Conservation (phyloP, 2,888 invertebrate species). For the Caenorhabditis japonica region DNA sequence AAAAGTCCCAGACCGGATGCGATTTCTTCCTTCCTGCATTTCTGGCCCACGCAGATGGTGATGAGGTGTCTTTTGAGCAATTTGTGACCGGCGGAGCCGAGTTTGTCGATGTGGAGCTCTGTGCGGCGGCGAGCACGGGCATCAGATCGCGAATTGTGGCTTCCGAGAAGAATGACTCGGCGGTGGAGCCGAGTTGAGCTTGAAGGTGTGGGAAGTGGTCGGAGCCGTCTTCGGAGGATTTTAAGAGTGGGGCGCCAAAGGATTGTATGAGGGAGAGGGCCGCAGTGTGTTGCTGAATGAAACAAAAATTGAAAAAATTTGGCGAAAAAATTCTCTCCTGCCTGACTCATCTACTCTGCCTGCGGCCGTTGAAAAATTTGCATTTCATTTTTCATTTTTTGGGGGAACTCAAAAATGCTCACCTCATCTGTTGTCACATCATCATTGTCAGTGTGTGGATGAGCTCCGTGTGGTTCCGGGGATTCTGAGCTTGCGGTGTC, state of each 20-base stretch:
- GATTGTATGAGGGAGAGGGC: constrained; percentile 39
- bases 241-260: constrained; percentile 23
- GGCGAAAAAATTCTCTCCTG: no score
- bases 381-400: constrained; percentile 12
- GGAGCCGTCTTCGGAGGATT: constrained; percentile 14
- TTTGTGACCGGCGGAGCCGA: constrained; percentile 1
- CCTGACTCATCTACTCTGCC: no score
- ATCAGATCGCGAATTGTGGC: constrained; percentile 48
- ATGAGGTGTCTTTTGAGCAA: constrained; percentile 18
- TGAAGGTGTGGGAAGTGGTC: no score
- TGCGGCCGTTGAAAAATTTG: constrained; percentile 19
- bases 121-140: constrained; percentile 39
- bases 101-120: no score
- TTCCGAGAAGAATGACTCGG: constrained; percentile 17
- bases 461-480: constrained; percentile 35
- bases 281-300: constrained; percentile 19
- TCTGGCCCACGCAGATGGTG: constrained; percentile 62
- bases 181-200: no score
- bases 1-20: constrained; percentile 74
- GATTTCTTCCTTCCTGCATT: constrained; percentile 70
- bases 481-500: constrained; percentile 56
- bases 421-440: constrained; percentile 23
- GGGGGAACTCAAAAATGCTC: background rate
- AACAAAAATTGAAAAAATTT: background rate
- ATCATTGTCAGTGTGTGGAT: constrained; percentile 4